These are phyloP conservation scores for Margarornis squamiger DNA, from an alignment of 2,797 vertebrate species.

Conservation along the genomic window DNA sequence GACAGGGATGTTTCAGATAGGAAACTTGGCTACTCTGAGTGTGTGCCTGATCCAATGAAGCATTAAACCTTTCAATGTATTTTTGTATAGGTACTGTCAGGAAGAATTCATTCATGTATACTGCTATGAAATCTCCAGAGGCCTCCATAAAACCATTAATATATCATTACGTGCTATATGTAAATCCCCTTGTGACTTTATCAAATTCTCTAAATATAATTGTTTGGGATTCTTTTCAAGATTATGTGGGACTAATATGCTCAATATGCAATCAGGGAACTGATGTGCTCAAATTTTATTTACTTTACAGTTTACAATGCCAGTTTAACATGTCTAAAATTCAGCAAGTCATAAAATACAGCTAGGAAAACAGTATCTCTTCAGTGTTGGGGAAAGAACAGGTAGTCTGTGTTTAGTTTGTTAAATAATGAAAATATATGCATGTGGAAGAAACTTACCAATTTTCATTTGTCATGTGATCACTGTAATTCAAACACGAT, in stretches of 20 bases:
- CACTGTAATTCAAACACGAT: neutral
- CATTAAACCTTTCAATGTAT: neutral
- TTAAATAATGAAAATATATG: neutral
- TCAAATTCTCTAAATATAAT: neutral
- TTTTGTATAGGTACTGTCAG: neutral
- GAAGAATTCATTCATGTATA: neutral
- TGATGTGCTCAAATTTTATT: neutral
- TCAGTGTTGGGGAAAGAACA: neutral
- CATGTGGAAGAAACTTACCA: neutral
- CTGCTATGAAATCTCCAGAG: neutral
- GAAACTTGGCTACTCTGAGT: neutral
- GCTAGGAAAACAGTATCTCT: neutral
- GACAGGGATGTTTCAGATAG: neutral
- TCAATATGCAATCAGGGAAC: neutral
- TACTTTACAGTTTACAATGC: neutral
- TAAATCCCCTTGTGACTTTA: neutral
- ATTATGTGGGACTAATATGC: neutral
- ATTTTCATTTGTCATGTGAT: neutral
- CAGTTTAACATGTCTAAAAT: neutral
- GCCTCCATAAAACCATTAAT: neutral
- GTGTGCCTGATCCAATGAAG: neutral
- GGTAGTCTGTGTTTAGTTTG: neutral
- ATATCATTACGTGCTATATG: neutral
- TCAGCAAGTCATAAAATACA: neutral
- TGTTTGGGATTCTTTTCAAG: neutral